Conservation (phyloP, 2,797 vertebrate species). For the Squalus acanthias region DNA sequence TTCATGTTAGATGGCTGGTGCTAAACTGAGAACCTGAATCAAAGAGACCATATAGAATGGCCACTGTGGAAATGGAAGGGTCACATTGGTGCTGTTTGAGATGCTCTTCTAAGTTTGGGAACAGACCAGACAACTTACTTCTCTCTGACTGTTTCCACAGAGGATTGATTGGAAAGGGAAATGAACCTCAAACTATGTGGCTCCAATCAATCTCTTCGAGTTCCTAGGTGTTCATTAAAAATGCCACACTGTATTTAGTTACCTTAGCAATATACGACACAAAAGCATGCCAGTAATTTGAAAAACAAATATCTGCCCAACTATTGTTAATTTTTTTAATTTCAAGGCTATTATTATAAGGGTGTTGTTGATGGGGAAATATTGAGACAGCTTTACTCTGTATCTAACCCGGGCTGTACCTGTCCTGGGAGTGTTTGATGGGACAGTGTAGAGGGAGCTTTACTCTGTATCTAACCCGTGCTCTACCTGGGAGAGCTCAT, state of each 20-base stretch:
- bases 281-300: neutral
- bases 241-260: neutral
- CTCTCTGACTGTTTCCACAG: neutral
- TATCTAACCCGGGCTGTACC: neutral
- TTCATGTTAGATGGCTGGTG: neutral
- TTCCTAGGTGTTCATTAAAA: neutral
- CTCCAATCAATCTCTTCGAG: neutral
- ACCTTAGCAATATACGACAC: neutral
- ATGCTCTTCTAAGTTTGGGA: neutral
- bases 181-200: neutral
- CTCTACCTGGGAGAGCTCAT: neutral
- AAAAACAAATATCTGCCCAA: neutral
- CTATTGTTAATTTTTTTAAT: neutral
- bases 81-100: neutral
- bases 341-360: neutral
- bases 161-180: neutral
- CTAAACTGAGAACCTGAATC: neutral
- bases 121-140: neutral
- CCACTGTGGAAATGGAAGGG: neutral
- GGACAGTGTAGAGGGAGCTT: neutral
- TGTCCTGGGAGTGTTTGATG: neutral
- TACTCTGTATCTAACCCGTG: neutral
- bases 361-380: neutral
- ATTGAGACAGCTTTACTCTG: neutral
- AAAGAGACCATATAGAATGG: neutral